A percentile compares a stretch with the other conserved stretches of the same genome.
These are phyloP conservation scores for Artibeus lituratus DNA, from an alignment of 2,797 vertebrate species.

Conservation along the genomic window DNA sequence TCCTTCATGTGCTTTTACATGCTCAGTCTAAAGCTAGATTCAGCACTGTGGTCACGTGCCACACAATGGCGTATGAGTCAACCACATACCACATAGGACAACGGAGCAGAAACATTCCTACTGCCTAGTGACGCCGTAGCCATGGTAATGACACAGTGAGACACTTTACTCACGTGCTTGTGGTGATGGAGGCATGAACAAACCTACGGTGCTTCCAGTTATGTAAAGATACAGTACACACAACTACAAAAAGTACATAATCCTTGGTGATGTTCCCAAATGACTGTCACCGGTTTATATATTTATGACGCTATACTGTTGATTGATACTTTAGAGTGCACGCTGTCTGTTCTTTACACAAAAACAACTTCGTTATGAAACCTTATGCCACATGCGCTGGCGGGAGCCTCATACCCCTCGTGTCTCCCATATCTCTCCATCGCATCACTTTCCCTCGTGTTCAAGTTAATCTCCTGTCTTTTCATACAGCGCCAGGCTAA, in stretches of 20 bases:
- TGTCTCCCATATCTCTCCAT: background rate
- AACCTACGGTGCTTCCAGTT: background rate
- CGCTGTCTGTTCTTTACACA: background rate
- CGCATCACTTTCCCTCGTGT: background rate
- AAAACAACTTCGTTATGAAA: background rate
- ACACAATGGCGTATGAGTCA: background rate
- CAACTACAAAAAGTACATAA: too few relatives aligned
- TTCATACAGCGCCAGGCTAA: too few relatives aligned
- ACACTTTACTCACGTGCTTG: background rate
- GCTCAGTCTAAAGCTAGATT: background rate
- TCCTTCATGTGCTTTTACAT: background rate
- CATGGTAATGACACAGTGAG: background rate
- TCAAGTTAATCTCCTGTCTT: background rate
- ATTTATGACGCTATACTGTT: background rate
- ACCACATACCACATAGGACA: background rate
- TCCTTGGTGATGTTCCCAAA: background rate
- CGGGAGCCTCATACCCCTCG: background rate
- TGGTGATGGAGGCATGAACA: background rate
- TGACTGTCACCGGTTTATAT: background rate
- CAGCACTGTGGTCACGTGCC: background rate
- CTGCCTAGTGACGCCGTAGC: background rate
- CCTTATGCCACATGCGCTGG: too few relatives aligned
- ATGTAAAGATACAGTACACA: background rate
- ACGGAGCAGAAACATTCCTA: background rate
- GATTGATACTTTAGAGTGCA: background rate